Percentiles rank a stretch among this genome's conserved stretches.
These are phyloP conservation scores for Amphipyra tragopoginis DNA, from an alignment of 2,888 invertebrate species.

Conservation along the genomic window DNA sequence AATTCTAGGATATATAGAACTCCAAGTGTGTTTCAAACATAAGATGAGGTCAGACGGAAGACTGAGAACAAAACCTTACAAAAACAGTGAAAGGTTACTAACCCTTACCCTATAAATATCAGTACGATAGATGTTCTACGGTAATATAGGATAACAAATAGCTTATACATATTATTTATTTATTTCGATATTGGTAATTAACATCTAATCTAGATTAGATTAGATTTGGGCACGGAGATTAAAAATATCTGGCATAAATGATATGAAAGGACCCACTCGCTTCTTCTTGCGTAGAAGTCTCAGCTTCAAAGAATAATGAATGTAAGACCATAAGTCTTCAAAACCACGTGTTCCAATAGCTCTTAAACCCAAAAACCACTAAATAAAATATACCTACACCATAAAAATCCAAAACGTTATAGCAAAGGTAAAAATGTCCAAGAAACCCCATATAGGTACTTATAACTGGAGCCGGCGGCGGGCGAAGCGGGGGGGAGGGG, in stretches of 20 bases:
- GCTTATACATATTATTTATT: not conserved
- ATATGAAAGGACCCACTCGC: not conserved
- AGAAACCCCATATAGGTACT: slow-evolving; percentile 71
- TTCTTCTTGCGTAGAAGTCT: not conserved
- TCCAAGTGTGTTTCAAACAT: too few relatives aligned
- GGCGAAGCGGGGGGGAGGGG: slow-evolving; percentile 61
- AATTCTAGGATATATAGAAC: too few relatives aligned
- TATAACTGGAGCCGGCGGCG: slow-evolving; percentile 62
- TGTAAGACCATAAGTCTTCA: not conserved
- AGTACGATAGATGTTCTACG: slow-evolving; percentile 1
- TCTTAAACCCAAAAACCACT: slow-evolving; percentile 20
- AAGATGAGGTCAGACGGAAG: too few relatives aligned
- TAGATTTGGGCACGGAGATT: too few relatives aligned
- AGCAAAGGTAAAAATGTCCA: slow-evolving; percentile 68
- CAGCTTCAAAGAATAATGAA: not conserved
- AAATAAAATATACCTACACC: slow-evolving; percentile 23
- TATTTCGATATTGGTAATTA: slow-evolving; percentile 1
- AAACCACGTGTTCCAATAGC: slow-evolving; percentile 12
- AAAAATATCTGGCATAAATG: not conserved
- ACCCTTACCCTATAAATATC: slow-evolving; percentile 21
- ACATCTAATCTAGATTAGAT: too few relatives aligned
- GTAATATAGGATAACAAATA: slow-evolving; percentile 15
- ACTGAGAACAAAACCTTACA: not conserved
- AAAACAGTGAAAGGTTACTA: slow-evolving; percentile 9
- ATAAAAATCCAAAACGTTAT: slow-evolving; percentile 37